Base-by-base conservation (phyloP, 1,140 invertebrate species). In the Catajapyx aquilonaris region DNA sequence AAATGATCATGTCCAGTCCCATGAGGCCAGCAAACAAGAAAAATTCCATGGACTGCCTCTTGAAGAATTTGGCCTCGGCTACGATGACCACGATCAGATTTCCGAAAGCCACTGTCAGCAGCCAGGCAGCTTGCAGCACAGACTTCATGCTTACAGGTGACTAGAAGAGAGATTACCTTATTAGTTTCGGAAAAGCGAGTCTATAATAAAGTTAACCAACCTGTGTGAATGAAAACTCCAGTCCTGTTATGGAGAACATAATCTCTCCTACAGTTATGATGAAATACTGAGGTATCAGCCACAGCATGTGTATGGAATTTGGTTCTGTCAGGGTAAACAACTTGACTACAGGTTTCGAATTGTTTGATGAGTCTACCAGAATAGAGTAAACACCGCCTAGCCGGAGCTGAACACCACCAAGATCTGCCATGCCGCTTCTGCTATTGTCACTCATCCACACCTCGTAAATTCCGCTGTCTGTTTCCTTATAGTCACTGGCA, bases 111-210 rank as follows among this genome's bases (percentile, higher is more conserved):
- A 80, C 78, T 0, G 86, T 90, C 0, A 95, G 52, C 19, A 91
- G 60, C 81, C 86, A 96, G 2, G 71, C 68, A 4, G 90, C 84
- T 52, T 85, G 77, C 18, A 97, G 53, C 1, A 96, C 69, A 0
- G 87, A 83, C 51, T 90, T 94, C 86, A 95, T 91, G 41, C 71
- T 78, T n/a, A 59, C 53, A 1, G 88, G 88, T 0, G 87, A 79
- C 66, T 93, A 71, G 5, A 74, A 75, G 37, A 32, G 20, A 33
- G 20, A 20, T 7, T 39, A 7, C 5, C 11, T 0, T 38, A 37
- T 23, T 31, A 20, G 22, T 25, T 31, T 23, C 18, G 5, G 1
- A 39, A 38, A 34, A 13, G 10, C 5, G n/a, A 38, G n/a, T 35
- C 13, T 28, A 28, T 13, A 9, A 28, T n/a, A n/a, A n/a, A n/a